Evolutionary conservation across 1,140 invertebrate species (phyloP).

Genomic region (Brachionus sp.): DNA sequence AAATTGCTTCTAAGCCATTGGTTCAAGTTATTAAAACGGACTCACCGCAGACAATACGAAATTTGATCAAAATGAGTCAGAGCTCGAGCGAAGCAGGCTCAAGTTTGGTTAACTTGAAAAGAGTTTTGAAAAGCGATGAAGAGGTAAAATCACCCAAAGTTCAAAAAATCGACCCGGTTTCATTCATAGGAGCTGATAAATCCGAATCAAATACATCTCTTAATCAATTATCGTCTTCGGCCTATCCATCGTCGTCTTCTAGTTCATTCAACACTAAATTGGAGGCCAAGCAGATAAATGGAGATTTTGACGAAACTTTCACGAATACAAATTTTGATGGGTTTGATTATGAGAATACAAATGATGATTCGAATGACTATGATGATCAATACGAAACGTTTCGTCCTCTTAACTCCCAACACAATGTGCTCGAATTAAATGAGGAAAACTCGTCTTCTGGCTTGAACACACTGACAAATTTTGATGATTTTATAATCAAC

Average conservation of each 20-base stretch:
- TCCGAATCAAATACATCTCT: constrained; percentile 26
- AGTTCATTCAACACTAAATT: background rate
- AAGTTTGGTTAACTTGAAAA: background rate
- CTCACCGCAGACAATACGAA: constrained; percentile 19
- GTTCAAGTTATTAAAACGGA: background rate
- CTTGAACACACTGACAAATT: background rate
- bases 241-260: constrained; percentile 17
- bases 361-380: background rate
- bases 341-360: background rate
- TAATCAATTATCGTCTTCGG: background rate
- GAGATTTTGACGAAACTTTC: background rate
- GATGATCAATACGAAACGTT: background rate
- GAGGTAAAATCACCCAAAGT: background rate
- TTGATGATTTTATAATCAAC: constrained; percentile 25
- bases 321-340: background rate
- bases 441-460: constrained; percentile 14
- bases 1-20: background rate
- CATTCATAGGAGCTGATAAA: background rate
- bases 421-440: background rate
- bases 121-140: background rate
- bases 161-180: background rate
- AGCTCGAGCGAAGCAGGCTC: background rate
- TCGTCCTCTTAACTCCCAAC: background rate
- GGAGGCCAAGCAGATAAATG: background rate
- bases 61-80: background rate